Base-by-base conservation (phyloP, 2,797 vertebrate genomes). In the Tarsius wallacei region DNA sequence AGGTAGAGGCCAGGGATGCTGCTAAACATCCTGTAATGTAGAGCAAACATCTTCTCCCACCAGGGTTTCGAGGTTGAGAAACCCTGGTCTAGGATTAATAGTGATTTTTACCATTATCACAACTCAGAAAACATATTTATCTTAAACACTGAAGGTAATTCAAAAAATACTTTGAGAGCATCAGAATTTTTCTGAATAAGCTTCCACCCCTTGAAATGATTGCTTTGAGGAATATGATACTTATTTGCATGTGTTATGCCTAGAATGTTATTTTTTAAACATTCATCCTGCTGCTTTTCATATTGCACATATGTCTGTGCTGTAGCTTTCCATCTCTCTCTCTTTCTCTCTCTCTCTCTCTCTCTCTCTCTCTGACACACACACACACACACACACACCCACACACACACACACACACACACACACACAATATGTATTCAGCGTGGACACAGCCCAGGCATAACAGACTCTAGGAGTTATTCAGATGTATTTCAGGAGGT, bases 241-340 rank as follows among this genome's bases (percentile, higher is more conserved):
- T 82, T 73, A 89, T 28, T 28, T 59, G 11, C 51, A 8, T 33
- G 19, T 87, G 42, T 88, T 28, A 49, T 90, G 8, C 85, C 59
- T 85, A 31, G 51, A 94, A 74, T 42, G 22, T 74, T 77, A 42
- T 63, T 77, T 96, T 94, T 95, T 21, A 86, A 71, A 81, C 26
- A 49, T 55, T 77, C n/a, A 10, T 74, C n/a, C 19, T 31, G 5
- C 68, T 94, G 36, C 36, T 90, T 87, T 90, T 64, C 59, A 84
- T 96, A 80, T 26, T 68, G 15, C 28, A 81, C 21, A 73, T n/a
- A 74, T 95, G 31, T 59, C 19, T 74, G 19, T 77, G 47, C 31
- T 93, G n/a, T 13, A 68, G 59, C 17, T 93, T 33, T 59, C 55
- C 2, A 4, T 91, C 31, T n/a, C n/a, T n/a, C n/a, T n/a, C n/a